phyloP scores from a whole-genome alignment of 2,888 invertebrate genomes.

The Hymenopus coronatus region DNA sequence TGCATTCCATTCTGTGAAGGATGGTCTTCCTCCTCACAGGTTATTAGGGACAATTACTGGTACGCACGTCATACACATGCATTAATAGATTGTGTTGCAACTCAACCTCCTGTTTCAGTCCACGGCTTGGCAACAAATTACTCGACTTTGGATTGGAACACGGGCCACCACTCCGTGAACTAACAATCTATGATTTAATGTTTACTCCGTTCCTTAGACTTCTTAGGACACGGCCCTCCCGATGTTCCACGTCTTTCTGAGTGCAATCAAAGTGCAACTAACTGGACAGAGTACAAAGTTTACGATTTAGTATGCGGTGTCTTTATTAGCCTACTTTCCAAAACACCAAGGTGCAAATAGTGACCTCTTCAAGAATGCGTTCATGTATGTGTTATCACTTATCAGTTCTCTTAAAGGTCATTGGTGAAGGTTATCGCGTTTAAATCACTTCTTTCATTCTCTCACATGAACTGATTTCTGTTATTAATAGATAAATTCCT shows the following conservation, averaged over 20 bases:
- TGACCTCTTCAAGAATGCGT: neutral
- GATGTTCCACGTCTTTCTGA: neutral
- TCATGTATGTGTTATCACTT: neutral
- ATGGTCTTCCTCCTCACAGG: neutral
- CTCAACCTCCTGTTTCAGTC: neutral
- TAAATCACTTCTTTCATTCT: too few relatives aligned
- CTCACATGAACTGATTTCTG: too few relatives aligned
- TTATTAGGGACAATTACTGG: neutral
- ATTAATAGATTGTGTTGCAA: neutral
- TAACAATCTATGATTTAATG: neutral
- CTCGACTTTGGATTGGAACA: neutral
- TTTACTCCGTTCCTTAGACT: neutral
- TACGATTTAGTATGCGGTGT: neutral
- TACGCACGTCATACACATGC: neutral
- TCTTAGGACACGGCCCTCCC: neutral
- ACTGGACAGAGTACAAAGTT: neutral
- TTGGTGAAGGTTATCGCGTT: too few relatives aligned
- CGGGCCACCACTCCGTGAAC: neutral
- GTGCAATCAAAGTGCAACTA: neutral
- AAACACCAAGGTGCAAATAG: neutral
- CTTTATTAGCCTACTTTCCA: neutral
- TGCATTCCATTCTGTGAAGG: constrained; percentile 54
- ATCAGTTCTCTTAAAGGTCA: too few relatives aligned
- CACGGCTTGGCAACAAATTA: neutral
- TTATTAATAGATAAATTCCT: too few relatives aligned